Conservation (phyloP, 2,888 invertebrate species). For the Tenthredo livida region DNA sequence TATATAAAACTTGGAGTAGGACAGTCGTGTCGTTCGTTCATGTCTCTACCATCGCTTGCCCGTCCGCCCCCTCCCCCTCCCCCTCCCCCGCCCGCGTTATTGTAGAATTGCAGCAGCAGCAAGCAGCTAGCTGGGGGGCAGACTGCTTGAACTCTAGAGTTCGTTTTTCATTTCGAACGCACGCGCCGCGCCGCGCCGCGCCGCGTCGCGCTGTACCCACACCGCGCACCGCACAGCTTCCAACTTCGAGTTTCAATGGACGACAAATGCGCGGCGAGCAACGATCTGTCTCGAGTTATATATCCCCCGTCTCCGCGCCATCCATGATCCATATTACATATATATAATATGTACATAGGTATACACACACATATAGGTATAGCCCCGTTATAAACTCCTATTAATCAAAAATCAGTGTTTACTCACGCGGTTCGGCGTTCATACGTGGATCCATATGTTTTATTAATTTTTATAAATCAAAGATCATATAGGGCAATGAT, state of each 20-base stretch:
- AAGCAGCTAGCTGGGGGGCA: constrained; percentile 16
- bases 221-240: constrained; percentile 8
- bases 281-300: constrained; percentile 42
- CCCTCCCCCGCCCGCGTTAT: not conserved
- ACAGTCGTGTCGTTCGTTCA: not conserved
- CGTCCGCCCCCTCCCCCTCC: too few relatives aligned
- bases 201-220: constrained; percentile 56
- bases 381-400: too few relatives aligned
- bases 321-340: not conserved
- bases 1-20: not conserved
- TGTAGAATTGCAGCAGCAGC: constrained; percentile 36
- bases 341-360: too few relatives aligned
- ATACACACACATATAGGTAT: too few relatives aligned
- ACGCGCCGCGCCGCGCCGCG: constrained; percentile 51
- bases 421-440: too few relatives aligned
- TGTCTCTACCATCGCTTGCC: too few relatives aligned
- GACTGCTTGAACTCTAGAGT: constrained; percentile 50
- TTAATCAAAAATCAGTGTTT: too few relatives aligned
- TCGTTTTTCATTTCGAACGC: constrained; percentile 50
- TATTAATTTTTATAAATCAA: too few relatives aligned
- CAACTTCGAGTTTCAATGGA: constrained; percentile 31
- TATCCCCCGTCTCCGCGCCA: not conserved
- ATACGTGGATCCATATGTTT: too few relatives aligned
- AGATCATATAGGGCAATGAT: too few relatives aligned
- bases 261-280: constrained; percentile 47